These are phyloP conservation scores for Lanistes nyassanus DNA, from an alignment of 1,140 invertebrate genomes.

Conservation along the genomic window DNA sequence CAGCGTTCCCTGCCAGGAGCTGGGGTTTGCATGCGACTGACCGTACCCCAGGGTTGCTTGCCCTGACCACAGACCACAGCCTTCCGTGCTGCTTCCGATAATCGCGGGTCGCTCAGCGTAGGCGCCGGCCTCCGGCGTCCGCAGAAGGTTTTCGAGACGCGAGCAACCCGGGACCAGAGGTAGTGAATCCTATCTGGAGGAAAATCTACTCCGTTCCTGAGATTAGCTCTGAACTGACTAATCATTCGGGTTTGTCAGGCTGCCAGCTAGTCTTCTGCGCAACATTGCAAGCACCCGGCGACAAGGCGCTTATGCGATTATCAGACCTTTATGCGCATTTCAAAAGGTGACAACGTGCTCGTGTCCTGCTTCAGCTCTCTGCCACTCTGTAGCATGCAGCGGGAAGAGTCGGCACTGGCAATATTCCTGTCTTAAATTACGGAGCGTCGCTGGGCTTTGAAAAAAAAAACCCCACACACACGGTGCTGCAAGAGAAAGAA, in stretches of 20 bases:
- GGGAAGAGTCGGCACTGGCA: background rate
- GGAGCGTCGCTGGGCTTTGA: background rate
- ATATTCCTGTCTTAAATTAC: background rate
- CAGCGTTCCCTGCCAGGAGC: too few relatives aligned
- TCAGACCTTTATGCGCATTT: background rate
- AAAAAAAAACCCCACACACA: too few relatives aligned
- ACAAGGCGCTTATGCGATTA: background rate
- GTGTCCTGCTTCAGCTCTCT: background rate
- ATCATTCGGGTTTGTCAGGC: background rate
- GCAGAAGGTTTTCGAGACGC: background rate
- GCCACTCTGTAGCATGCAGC: background rate
- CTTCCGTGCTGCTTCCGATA: background rate
- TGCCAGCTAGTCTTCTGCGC: background rate
- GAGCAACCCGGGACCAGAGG: too few relatives aligned
- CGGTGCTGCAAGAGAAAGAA: background rate
- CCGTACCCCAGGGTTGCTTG: too few relatives aligned
- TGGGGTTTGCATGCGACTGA: too few relatives aligned
- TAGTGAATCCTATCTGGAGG: background rate
- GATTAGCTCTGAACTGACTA: background rate
- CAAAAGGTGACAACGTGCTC: background rate
- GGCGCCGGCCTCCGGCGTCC: background rate
- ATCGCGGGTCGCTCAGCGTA: background rate
- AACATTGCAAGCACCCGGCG: background rate
- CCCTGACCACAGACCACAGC: too few relatives aligned
- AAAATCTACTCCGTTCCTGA: background rate